Evolutionary conservation across 2,888 invertebrate species (phyloP).

Genomic region (Dicycla oo): DNA sequence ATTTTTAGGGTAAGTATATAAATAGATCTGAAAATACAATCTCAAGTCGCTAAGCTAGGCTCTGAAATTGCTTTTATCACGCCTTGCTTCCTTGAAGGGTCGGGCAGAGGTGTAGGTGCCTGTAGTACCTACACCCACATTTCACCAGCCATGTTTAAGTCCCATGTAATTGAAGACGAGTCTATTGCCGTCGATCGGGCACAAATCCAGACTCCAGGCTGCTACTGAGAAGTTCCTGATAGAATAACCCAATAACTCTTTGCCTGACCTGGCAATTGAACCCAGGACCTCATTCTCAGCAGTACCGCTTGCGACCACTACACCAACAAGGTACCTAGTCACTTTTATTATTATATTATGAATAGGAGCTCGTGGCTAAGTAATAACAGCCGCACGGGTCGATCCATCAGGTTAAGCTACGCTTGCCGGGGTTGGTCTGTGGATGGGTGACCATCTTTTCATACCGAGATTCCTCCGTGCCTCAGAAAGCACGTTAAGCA

Average conservation of each 20-base stretch:
- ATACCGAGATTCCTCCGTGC: no score
- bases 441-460: no score
- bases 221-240: neutral
- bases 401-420: no score
- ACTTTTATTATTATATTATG: neutral
- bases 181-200: neutral
- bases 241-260: neutral
- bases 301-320: no score
- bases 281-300: neutral
- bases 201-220: neutral
- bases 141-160: no score
- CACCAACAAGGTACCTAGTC: neutral
- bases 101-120: neutral
- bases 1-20: neutral
- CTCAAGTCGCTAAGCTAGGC: neutral
- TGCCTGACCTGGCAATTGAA: neutral
- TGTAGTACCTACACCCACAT: no score
- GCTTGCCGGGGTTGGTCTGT: no score
- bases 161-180: neutral
- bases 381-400: no score
- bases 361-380: no score
- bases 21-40: neutral
- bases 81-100: no score
- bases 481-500: no score
- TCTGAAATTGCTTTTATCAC: constrained; percentile 12